Evolutionary conservation across 2,113 vertebrate genomes (phyloP), one percentile per base, ranked within the genome.

Genomic region (Opisthocomus hoazin): DNA sequence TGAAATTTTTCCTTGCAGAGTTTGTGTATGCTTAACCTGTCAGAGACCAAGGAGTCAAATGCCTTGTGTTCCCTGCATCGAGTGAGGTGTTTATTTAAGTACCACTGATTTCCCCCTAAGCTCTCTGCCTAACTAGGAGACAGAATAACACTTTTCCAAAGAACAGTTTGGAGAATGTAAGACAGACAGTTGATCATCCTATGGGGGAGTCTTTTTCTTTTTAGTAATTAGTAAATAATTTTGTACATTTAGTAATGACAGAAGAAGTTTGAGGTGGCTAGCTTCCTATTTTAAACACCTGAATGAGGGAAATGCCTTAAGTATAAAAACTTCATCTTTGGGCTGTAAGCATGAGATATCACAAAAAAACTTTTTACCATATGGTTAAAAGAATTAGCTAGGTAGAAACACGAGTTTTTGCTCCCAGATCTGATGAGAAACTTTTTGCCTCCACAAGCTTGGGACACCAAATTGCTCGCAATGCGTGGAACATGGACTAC

Each of bases 381-480:
- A 11, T 34, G 30, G 53, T 69, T 54, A 41, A 54, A 90, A 61
- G 6, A 76, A n/a, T 68, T 58, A 75, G 10, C 27, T 74, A 45
- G 29, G 18, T 36, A 48, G 3, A n/a, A 46, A 41, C 7, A 46
- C 0, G 0, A 39, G 7, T 2, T 46, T 76, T 68, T 46, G 6
- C n/a, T 90, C 39, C 9, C 39, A 76, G 29, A 48, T 61, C 22
- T 48, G 29, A 53, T 17, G 7, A 45, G 36, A 73, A 43, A 3
- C 43, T 39, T 66, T 83, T 46, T 60, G 39, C 12, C 15, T 60
- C 15, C 1, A 2, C 27, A 51, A 89, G 18, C 26, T 22, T 19
- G 32, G n/a, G 26, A 48, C 24, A 65, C 27, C 32, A 68, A 58
- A 22, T 11, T 75, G 22, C 8, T 69, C 1, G 1, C 39, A 83